Conservation (phyloP, 1,140 invertebrate species). For the Limonius californicus region DNA sequence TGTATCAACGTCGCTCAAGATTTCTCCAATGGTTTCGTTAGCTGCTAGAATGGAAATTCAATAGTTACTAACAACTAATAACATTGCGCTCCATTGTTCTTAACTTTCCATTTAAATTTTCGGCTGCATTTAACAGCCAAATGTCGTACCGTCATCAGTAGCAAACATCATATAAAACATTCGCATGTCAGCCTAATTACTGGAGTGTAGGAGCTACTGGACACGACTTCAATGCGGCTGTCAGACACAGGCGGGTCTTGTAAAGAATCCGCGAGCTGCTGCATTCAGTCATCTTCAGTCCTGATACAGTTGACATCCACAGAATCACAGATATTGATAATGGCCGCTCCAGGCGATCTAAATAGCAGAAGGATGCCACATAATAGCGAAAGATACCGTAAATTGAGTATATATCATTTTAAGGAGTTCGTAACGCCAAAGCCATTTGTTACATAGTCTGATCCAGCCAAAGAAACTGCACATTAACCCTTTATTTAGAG, state of each 20-base stretch:
- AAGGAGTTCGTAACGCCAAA: background rate
- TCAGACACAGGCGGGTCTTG: slow-evolving; percentile 16
- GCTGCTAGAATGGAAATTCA: no score
- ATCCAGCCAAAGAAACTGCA: background rate
- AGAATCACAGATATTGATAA: slow-evolving; percentile 26
- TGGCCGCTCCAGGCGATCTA: slow-evolving; percentile 21
- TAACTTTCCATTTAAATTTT: no score
- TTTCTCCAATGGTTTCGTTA: no score
- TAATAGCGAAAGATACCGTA: slow-evolving; percentile 6
- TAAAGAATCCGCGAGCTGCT: slow-evolving; percentile 22
- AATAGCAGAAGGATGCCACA: slow-evolving; percentile 23
- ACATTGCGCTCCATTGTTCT: no score
- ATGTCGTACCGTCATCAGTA: background rate
- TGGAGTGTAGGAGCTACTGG: slow-evolving; percentile 18
- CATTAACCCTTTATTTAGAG: background rate
- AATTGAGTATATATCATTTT: slow-evolving; percentile 7
- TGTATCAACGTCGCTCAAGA: no score
- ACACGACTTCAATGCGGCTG: slow-evolving; percentile 22
- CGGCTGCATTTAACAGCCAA: no score
- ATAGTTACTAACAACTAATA: no score
- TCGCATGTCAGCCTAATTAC: slow-evolving; percentile 24
- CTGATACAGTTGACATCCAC: slow-evolving; percentile 25
- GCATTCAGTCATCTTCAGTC: slow-evolving; percentile 22
- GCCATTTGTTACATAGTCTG: background rate
- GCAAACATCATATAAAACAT: slow-evolving; percentile 17